Percentiles rank a stretch among this genome's conserved stretches.
phyloP scores from a whole-genome alignment of 2,797 vertebrate species.

The Catamblyrhynchus diadema region DNA sequence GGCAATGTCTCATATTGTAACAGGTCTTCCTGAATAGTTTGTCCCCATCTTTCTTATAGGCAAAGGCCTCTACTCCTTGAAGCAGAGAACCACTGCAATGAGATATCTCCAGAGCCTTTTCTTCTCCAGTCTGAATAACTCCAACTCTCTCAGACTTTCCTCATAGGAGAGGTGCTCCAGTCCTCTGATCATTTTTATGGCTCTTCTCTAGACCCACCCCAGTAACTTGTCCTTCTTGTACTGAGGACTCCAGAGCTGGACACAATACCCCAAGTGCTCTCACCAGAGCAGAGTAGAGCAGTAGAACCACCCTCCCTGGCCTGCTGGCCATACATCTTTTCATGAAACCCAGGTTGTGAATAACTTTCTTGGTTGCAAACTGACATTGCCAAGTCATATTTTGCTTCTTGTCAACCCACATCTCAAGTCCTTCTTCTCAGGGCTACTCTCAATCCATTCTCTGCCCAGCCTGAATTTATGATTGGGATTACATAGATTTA shows the following conservation, averaged over 20 bases:
- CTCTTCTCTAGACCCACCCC: neutral
- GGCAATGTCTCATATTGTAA: neutral
- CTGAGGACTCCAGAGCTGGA: neutral
- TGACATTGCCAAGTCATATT: neutral
- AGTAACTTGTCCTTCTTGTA: neutral
- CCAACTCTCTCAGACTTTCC: neutral
- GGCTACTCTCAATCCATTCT: neutral
- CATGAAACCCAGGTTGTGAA: no score
- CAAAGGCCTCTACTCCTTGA: neutral
- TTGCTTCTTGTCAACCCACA: neutral
- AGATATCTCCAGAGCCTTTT: neutral
- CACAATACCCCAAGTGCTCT: neutral
- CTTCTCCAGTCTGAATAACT: neutral
- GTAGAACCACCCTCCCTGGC: neutral
- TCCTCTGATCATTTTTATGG: neutral
- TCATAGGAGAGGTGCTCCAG: neutral
- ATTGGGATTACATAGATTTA: neutral
- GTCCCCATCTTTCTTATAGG: neutral
- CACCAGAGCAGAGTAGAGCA: neutral
- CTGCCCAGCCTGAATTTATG: neutral
- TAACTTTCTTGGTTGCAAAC: neutral
- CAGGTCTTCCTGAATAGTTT: neutral
- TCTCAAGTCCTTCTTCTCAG: neutral
- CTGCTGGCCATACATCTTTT: neutral
- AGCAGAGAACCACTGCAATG: neutral